Percentiles rank a stretch among this genome's conserved stretches.
Evolutionary conservation across 2,797 vertebrate genomes (phyloP).

Genomic region (Caiman crocodilus): DNA sequence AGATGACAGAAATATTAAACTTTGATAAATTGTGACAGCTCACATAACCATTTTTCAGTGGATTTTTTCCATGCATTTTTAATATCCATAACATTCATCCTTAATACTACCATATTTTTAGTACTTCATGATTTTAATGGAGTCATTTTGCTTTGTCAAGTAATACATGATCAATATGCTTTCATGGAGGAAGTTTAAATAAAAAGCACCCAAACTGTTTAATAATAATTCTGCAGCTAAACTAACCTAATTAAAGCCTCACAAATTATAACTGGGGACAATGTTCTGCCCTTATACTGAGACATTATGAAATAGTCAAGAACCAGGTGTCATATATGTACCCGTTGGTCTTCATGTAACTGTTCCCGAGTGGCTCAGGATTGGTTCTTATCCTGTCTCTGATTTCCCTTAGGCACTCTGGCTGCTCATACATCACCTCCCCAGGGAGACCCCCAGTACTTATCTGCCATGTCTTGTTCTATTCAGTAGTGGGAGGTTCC

Average conservation of each 20-base stretch:
- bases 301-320: conserved; percentile 71
- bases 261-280: conserved; percentile 46
- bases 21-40: conserved; percentile 27
- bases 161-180: conserved; percentile 60
- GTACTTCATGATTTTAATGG: conserved; percentile 43
- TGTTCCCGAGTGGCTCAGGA: no score
- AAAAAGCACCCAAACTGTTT: conserved; percentile 53
- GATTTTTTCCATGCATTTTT: conserved; percentile 25
- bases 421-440: no score
- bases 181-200: conserved; percentile 27
- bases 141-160: conserved; percentile 58
- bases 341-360: background rate
- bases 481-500: no score
- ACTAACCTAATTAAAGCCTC: no score
- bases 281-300: conserved; percentile 56
- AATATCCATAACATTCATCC: background rate
- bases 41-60: conserved; percentile 32
- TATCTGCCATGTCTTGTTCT: no score
- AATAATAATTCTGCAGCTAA: conserved; percentile 5
- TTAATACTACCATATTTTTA: conserved; percentile 46
- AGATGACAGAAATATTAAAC: conserved; percentile 37
- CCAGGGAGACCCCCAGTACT: no score
- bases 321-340: background rate
- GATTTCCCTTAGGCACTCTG: no score
- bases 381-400: no score